Evolutionary conservation across 2,888 invertebrate genomes (phyloP), one percentile per base, ranked within the genome.

Genomic region (Theodoxus fluviatilis): DNA sequence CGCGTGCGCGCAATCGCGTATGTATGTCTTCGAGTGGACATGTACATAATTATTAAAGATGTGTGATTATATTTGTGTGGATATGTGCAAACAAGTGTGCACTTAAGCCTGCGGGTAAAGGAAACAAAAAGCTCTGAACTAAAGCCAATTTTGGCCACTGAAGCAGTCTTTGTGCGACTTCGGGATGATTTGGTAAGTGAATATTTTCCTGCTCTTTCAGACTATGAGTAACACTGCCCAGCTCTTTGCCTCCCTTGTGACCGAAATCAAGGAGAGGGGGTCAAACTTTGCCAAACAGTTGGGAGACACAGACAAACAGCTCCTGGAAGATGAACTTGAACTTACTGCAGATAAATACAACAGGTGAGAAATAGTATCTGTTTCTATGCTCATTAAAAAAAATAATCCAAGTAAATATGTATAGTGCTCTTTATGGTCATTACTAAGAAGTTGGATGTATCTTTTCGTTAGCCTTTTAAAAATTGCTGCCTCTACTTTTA

Each of bases 291-390:
- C 93, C 78, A 92, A 94, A 59, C 91, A 93, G 0, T 88, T 96
- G 28, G 93, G 92, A 78, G 94, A 95, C 84, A 92, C 94, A 0
- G 96, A 96, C 80, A 93, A 94, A 83, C 89, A 94, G 33, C 92
- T 92, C 76, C 89, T 96, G 0, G 93, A 93, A 76, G 94, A 94
- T 84, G 92, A 93, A 80, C 89, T 95, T 43, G 93, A 92, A 76
- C 91, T 91, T 68, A 87, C 95, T 79, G 92, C 92, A 74, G 94
- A 95, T 79, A 92, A 93, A 76, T 93, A 93, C 83, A 91, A 90
- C 69, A 79, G 79, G 79, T 90, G 91, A 9, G 67, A 4, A 43
- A 28, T n/a, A 40, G n/a, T 31, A 12, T 22, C 31, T 18, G 1
- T 22, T 15, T 22, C 1, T n/a, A 33, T 67, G 15, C 33, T n/a